Percentiles rank a stretch among this genome's conserved stretches.
phyloP scores from a whole-genome alignment of 2,888 invertebrate genomes.

The Athalia rosae region DNA sequence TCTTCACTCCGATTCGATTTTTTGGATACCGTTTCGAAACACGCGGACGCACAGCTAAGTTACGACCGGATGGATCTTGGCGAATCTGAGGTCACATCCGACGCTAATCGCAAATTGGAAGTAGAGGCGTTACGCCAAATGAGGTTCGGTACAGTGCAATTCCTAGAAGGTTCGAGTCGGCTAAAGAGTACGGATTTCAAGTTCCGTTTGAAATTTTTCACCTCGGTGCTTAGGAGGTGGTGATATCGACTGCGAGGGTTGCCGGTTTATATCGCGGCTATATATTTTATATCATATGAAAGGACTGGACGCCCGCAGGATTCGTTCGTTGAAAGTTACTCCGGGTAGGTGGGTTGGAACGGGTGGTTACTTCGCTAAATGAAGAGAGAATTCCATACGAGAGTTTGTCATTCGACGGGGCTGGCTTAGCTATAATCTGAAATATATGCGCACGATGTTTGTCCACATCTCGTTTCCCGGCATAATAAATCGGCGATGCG shows the following conservation, averaged over 20 bases:
- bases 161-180: too few relatives aligned
- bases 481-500: conserved; percentile 73
- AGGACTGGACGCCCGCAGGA: conserved; percentile 20
- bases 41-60: too few relatives aligned
- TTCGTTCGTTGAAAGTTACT: conserved; percentile 32
- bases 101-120: too few relatives aligned
- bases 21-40: too few relatives aligned
- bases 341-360: background rate
- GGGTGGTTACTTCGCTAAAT: conserved; percentile 30
- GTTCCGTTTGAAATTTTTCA: too few relatives aligned
- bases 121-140: too few relatives aligned
- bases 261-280: background rate
- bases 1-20: too few relatives aligned
- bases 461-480: conserved; percentile 73
- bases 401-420: conserved; percentile 37
- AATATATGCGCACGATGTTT: conserved; percentile 73
- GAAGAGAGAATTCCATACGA: conserved; percentile 36
- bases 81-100: too few relatives aligned
- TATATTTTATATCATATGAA: background rate
- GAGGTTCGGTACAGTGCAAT: too few relatives aligned
- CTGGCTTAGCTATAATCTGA: conserved; percentile 68
- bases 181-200: too few relatives aligned
- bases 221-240: too few relatives aligned
- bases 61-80: too few relatives aligned
- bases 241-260: background rate